Percentiles rank a stretch among this genome's conserved stretches.
phyloP scores from a whole-genome alignment of 2,797 vertebrate species.

The Craterocephalus amniculus region DNA sequence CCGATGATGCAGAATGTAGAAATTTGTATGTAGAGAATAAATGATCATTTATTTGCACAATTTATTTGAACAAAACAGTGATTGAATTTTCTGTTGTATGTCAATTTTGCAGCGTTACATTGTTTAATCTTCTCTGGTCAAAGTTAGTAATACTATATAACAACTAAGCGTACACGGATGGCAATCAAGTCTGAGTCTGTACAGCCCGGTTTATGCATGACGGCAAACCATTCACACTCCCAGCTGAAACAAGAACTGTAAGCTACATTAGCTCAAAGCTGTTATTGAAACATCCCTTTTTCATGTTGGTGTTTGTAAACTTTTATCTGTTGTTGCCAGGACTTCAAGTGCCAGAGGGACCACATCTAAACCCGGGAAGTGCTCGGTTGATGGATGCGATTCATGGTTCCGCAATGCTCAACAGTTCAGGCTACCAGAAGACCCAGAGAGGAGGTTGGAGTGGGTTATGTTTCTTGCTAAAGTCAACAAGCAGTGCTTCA shows the following conservation, averaged over 20 bases:
- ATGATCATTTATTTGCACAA: too few relatives aligned
- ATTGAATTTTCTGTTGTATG: too few relatives aligned
- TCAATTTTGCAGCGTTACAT: background rate
- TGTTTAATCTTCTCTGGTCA: background rate
- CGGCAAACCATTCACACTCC: too few relatives aligned
- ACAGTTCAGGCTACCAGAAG: background rate
- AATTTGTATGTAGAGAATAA: too few relatives aligned
- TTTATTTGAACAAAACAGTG: background rate
- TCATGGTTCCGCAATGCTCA: background rate
- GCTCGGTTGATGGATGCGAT: background rate
- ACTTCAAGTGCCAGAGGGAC: background rate
- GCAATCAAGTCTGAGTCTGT: background rate
- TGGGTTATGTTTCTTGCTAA: slow-evolving; percentile 61
- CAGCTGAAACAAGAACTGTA: too few relatives aligned
- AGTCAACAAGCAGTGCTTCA: slow-evolving; percentile 25
- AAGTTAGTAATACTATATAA: background rate
- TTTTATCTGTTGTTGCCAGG: background rate
- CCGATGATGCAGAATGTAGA: too few relatives aligned
- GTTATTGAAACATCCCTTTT: background rate
- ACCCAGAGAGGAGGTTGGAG: slow-evolving; percentile 11
- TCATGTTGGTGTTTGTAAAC: background rate
- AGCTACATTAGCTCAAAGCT: background rate
- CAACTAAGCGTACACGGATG: background rate
- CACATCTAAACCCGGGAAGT: background rate
- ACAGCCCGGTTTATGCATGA: too few relatives aligned